phyloP scores from a whole-genome alignment of 2,113 vertebrate species.

The Neofelis nebulosa region DNA sequence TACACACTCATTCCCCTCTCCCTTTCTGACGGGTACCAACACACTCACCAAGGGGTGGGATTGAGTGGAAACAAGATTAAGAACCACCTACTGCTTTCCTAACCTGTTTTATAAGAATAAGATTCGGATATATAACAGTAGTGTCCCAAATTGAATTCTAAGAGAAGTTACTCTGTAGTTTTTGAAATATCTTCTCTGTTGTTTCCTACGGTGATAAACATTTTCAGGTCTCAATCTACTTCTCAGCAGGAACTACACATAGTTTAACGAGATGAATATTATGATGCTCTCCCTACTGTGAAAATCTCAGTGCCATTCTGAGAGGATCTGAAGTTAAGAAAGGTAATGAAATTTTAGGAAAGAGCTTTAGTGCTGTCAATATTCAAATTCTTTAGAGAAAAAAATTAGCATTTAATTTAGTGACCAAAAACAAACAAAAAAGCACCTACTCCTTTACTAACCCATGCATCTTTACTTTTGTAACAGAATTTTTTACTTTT shows the following conservation, averaged over 20 bases:
- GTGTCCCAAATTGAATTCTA: not conserved
- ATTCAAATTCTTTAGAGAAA: constrained; percentile 24
- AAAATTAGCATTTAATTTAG: not conserved
- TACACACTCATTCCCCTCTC: not conserved
- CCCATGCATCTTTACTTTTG: not conserved
- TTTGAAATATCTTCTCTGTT: constrained; percentile 25
- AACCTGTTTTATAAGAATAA: not conserved
- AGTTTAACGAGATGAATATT: constrained; percentile 66
- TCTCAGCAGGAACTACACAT: constrained; percentile 59
- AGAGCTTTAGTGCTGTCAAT: constrained; percentile 27
- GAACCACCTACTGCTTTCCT: constrained; percentile 6
- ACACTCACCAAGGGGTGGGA: not conserved
- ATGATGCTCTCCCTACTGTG: constrained; percentile 52
- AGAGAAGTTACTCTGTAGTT: not conserved
- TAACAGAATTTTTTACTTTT: not conserved
- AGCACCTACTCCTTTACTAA: not conserved
- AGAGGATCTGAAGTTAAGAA: constrained; percentile 35
- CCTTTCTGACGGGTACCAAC: not conserved
- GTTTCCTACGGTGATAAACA: constrained; percentile 21
- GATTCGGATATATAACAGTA: not conserved
- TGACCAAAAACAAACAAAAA: not conserved
- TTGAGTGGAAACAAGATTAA: not conserved
- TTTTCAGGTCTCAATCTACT: constrained; percentile 61
- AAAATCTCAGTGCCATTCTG: constrained; percentile 42
- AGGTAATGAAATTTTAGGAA: constrained; percentile 53